A percentile compares a stretch with the other conserved stretches of the same genome.
These are phyloP conservation scores for Nesometra sesokonis DNA, from an alignment of 35 echinoderm and acorn worm genomes.

Conservation along the genomic window DNA sequence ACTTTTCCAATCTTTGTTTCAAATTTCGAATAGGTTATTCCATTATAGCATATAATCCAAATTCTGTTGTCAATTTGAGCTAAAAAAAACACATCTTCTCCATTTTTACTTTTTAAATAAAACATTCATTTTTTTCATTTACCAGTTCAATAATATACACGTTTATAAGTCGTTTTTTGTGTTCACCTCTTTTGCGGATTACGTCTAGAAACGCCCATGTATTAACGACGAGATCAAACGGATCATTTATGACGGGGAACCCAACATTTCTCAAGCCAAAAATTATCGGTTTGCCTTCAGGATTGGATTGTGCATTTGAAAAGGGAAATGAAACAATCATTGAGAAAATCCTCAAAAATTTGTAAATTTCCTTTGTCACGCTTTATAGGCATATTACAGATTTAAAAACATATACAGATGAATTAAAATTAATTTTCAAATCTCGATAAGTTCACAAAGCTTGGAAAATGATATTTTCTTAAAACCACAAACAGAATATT, in stretches of 20 bases:
- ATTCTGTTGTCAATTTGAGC: no score
- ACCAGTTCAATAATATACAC: no score
- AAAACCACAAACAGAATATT: no score
- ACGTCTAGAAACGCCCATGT: not conserved
- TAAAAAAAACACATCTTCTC: no score
- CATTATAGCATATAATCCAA: no score
- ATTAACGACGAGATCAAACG: not conserved
- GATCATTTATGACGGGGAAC: not conserved
- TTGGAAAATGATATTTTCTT: no score
- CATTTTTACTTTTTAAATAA: no score
- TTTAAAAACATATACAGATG: not conserved
- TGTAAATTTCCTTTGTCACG: not conserved
- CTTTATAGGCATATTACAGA: not conserved
- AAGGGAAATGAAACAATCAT: not conserved
- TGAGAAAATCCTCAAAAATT: not conserved
- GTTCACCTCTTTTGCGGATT: not conserved
- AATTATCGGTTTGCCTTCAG: not conserved
- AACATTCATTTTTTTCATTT: no score
- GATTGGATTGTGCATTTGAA: not conserved
- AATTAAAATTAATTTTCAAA: not conserved
- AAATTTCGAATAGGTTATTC: no score
- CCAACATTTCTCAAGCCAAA: not conserved
- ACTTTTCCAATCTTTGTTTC: not conserved
- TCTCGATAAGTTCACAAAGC: no score
- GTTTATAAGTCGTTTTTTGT: not conserved